Evolutionary conservation across 1,140 invertebrate species (phyloP).

Genomic region (Bicyclus anynana): DNA sequence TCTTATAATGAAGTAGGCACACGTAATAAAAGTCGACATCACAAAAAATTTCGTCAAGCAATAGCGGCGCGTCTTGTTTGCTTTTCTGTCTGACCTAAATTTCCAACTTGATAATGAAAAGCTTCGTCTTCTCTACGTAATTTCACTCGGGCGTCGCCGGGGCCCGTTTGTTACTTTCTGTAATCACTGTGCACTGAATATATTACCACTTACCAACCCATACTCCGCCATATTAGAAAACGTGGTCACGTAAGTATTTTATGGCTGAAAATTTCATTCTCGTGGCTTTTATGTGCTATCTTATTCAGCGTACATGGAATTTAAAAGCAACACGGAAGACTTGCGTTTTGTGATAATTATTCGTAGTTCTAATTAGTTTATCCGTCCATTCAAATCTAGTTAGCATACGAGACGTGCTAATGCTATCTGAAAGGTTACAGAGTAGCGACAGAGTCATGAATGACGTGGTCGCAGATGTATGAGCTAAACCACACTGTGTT

Average conservation of each 20-base stretch:
- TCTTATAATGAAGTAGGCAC: slow-evolving; percentile 14
- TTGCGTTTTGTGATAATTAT: background rate
- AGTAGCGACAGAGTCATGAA: too few species aligned
- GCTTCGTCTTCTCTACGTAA: slow-evolving; percentile 50
- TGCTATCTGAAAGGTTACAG: too few species aligned
- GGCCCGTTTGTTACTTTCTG: slow-evolving; percentile 56
- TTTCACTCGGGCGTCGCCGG: slow-evolving; percentile 54
- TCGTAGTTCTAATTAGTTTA: background rate
- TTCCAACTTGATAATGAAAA: slow-evolving; percentile 71
- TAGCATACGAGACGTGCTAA: background rate
- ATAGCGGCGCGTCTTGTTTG: slow-evolving; percentile 45
- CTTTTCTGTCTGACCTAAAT: slow-evolving; percentile 59
- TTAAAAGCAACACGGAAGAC: background rate
- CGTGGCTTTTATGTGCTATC: background rate
- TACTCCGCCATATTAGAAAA: too few species aligned
- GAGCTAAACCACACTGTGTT: too few species aligned
- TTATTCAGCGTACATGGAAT: background rate
- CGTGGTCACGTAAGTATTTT: background rate
- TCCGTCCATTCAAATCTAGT: background rate
- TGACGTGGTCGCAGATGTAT: too few species aligned
- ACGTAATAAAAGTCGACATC: slow-evolving; percentile 21
- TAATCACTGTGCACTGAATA: slow-evolving; percentile 58
- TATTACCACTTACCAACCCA: slow-evolving; percentile 46
- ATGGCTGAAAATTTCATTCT: background rate
- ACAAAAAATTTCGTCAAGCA: slow-evolving; percentile 22